Evolutionary conservation across 1,140 invertebrate genomes (phyloP).

Genomic region (Drosophila ironensis): DNA sequence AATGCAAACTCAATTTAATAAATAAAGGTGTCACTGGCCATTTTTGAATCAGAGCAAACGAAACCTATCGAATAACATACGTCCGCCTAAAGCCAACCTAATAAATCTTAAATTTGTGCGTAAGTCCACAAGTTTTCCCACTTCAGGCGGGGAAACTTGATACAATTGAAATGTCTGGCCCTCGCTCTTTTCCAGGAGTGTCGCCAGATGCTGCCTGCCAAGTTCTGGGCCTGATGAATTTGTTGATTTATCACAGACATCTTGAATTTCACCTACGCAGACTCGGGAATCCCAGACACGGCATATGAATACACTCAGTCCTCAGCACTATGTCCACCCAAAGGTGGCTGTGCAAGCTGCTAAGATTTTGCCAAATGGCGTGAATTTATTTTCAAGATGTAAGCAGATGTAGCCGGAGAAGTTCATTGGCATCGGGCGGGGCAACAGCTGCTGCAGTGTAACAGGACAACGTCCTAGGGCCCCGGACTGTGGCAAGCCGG

Average conservation of each 20-base stretch:
- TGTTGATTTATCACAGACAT: conserved; percentile 68
- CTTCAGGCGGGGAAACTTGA: not conserved
- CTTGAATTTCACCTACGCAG: conserved; percentile 54
- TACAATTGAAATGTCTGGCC: conserved; percentile 3
- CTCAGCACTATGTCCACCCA: conserved; percentile 5
- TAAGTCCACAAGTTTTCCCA: not conserved
- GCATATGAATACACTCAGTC: conserved; percentile 57
- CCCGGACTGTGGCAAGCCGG: conserved; percentile 25
- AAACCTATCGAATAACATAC: no score
- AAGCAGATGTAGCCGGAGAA: conserved; percentile 31
- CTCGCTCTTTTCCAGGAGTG: not conserved
- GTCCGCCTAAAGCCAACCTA: no score
- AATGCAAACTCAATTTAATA: no score
- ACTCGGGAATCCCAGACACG: conserved; percentile 21
- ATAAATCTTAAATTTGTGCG: not conserved
- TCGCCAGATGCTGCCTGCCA: conserved; percentile 58
- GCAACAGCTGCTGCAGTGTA: conserved; percentile 55
- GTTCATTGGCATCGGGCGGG: conserved; percentile 66
- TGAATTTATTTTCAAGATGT: conserved; percentile 65
- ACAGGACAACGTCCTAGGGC: conserved; percentile 18
- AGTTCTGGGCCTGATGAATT: conserved; percentile 60
- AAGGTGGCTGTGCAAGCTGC: conserved; percentile 27
- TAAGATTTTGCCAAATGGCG: conserved; percentile 68
- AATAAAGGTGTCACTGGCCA: no score
- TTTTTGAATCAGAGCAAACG: no score